Percentiles rank a stretch among this genome's conserved stretches.
Evolutionary conservation across 2,797 vertebrate genomes (phyloP).

Genomic region (Apodemus agrarius): DNA sequence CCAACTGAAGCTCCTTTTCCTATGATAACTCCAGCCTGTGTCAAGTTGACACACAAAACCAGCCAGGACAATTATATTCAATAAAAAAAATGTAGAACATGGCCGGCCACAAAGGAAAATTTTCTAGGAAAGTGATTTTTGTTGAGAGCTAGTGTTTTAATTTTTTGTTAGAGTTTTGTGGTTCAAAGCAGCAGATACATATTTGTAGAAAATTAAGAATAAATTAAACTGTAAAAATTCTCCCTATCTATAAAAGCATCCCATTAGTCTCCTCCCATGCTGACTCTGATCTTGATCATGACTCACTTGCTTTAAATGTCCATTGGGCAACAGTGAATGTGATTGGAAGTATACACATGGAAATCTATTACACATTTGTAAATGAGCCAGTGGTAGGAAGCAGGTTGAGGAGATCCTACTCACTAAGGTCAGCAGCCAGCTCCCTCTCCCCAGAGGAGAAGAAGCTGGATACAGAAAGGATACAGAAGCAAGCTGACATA

Average conservation of each 20-base stretch:
- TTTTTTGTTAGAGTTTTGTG: not conserved
- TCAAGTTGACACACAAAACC: too few species aligned
- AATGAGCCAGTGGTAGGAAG: not conserved
- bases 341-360: not conserved
- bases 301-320: not conserved
- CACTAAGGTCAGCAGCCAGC: not conserved
- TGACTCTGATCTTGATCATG: not conserved
- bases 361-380: not conserved
- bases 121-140: conserved; percentile 21
- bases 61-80: too few species aligned
- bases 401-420: not conserved
- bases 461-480: not conserved
- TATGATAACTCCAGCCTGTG: too few species aligned
- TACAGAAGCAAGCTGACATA: not conserved
- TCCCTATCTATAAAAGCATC: not conserved
- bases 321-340: not conserved
- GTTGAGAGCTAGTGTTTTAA: not conserved
- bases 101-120: not conserved
- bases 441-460: too few species aligned
- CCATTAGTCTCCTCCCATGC: not conserved
- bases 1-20: too few species aligned
- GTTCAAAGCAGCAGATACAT: not conserved
- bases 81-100: not conserved
- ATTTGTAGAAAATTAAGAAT: not conserved
- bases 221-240: not conserved